Percentiles rank a stretch among this genome's conserved stretches.
phyloP scores from a whole-genome alignment of 2,113 vertebrate genomes.

The Cynopterus brachyotis region DNA sequence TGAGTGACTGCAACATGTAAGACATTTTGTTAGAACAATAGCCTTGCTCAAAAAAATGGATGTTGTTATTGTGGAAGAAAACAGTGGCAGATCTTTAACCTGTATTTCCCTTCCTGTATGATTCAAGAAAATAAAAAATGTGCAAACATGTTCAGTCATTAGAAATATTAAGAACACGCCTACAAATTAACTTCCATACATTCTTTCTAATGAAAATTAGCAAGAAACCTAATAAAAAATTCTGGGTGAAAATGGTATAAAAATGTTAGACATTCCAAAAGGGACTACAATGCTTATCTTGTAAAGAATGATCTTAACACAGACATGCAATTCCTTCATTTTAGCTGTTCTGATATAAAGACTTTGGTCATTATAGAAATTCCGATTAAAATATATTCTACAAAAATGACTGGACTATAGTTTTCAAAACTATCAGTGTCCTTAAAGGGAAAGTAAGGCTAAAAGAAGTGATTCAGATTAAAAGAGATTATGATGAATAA shows the following conservation, averaged over 20 bases:
- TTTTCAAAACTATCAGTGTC: background rate
- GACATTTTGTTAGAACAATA: background rate
- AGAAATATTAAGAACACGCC: background rate
- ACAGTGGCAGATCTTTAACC: background rate
- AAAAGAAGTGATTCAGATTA: background rate
- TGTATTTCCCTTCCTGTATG: background rate
- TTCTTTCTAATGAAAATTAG: background rate
- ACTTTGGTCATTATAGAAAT: background rate
- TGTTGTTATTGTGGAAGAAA: background rate
- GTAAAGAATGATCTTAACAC: background rate
- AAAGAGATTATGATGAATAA: background rate
- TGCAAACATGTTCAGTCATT: background rate
- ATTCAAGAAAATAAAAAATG: background rate
- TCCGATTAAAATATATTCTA: background rate
- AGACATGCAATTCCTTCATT: background rate
- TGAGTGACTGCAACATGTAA: background rate
- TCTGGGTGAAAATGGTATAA: conserved; percentile 1
- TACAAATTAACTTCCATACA: background rate
- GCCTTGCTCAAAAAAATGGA: background rate
- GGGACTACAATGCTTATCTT: background rate
- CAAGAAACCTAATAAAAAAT: conserved; percentile 14
- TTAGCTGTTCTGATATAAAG: background rate
- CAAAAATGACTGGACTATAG: background rate
- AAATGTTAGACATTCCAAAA: background rate
- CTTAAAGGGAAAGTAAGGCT: background rate